Conservation (phyloP, 1,140 invertebrate genomes). For the Patella vulgata region DNA sequence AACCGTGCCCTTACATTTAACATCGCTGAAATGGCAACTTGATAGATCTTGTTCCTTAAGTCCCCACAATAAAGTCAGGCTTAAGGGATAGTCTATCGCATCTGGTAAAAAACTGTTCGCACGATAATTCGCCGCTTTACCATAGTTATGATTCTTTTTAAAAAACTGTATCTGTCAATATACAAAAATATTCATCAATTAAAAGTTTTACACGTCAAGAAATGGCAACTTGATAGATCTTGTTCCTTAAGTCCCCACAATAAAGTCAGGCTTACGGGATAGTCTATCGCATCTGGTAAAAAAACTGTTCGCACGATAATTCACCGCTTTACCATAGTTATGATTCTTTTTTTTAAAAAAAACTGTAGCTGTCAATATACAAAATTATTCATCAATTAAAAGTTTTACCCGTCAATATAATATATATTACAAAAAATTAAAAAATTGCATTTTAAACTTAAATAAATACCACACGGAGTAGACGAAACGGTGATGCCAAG, state of each 20-base stretch:
- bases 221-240: conserved; percentile 40
- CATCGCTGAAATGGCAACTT: conserved; percentile 36
- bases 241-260: conserved; percentile 47
- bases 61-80: conserved; percentile 45
- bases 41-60: conserved; percentile 39
- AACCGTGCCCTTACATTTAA: conserved; percentile 32
- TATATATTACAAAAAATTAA: not conserved
- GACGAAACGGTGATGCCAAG: not conserved
- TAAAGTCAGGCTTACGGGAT: conserved; percentile 12
- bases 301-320: conserved; percentile 2
- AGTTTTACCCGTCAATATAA: not conserved
- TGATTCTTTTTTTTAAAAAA: conserved; percentile 13
- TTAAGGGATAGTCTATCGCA: conserved; percentile 1
- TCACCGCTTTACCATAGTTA: conserved; percentile 8
- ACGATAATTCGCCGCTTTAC: not conserved
- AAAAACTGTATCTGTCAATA: conserved; percentile 7
- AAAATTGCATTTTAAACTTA: too few relatives aligned
- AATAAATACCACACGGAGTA: not conserved
- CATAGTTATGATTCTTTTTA: conserved; percentile 12
- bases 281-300: conserved; percentile 1
- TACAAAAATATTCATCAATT: not conserved
- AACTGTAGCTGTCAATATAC: conserved; percentile 3
- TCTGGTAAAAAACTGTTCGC: conserved; percentile 4
- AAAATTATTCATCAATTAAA: not conserved
- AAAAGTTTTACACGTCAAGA: too few relatives aligned